Evolutionary conservation across 2,888 invertebrate genomes (phyloP).

Genomic region (Oligia fasciuncula): DNA sequence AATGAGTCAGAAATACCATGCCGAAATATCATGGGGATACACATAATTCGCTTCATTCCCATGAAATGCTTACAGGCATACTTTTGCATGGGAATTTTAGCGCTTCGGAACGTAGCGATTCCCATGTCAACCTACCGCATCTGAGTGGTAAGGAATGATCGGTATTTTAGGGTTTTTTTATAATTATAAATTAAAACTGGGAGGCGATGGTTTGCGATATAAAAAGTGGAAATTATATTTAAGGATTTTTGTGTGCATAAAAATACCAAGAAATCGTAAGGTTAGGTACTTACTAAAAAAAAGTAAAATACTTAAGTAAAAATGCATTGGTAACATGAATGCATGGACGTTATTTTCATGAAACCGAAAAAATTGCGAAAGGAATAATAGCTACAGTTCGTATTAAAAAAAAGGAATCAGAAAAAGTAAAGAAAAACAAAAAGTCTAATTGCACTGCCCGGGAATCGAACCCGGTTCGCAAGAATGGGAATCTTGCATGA

Average conservation of each 20-base stretch:
- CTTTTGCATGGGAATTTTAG: constrained; percentile 77
- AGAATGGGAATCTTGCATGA: constrained; percentile 99
- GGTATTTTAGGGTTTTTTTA: constrained; percentile 65
- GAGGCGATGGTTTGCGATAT: constrained; percentile 3
- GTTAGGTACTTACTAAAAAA: not conserved
- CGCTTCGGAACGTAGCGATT: constrained; percentile 70
- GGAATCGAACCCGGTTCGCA: constrained; percentile 96
- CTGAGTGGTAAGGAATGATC: constrained; percentile 68
- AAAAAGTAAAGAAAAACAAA: constrained; percentile 1
- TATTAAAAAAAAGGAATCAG: not conserved
- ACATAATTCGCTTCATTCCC: constrained; percentile 85
- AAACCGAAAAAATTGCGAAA: not conserved
- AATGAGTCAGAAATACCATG: constrained; percentile 61
- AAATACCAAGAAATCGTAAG: not conserved
- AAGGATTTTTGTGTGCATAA: not conserved
- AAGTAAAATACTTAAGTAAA: too few relatives aligned
- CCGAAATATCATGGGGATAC: constrained; percentile 48
- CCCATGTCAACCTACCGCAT: constrained; percentile 79
- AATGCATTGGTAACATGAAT: not conserved
- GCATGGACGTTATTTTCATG: too few relatives aligned
- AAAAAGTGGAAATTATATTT: constrained; percentile 16
- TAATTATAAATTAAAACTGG: constrained; percentile 23
- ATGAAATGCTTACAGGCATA: constrained; percentile 77
- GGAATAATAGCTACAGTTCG: not conserved
- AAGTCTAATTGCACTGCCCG: constrained; percentile 61